Conservation (phyloP, 2,888 invertebrate genomes). For the Orchesellides sinensis region DNA sequence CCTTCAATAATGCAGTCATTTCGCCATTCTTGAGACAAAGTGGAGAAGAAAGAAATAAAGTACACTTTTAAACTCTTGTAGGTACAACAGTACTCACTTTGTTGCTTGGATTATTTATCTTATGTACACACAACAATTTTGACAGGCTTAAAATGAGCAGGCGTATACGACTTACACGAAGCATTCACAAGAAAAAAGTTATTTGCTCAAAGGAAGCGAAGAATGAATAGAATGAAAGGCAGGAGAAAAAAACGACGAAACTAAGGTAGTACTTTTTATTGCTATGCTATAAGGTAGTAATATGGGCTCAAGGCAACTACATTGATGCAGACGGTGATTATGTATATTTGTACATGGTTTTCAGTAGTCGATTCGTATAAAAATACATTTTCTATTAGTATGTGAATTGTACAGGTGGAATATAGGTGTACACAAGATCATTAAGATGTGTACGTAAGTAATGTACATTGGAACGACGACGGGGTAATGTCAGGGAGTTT, state of each 20-base stretch:
- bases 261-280: too few species aligned
- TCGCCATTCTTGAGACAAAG: neutral
- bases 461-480: too few species aligned
- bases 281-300: too few species aligned
- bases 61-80: neutral
- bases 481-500: neutral
- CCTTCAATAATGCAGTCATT: neutral
- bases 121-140: slow-evolving; percentile 14
- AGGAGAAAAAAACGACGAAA: neutral
- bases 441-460: neutral
- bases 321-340: neutral
- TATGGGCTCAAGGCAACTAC: neutral
- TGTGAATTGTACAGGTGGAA: neutral
- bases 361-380: slow-evolving; percentile 13
- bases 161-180: slow-evolving; percentile 23
- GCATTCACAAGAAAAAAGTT: slow-evolving; percentile 16
- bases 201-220: slow-evolving; percentile 51
- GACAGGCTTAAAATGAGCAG: slow-evolving; percentile 52
- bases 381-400: neutral
- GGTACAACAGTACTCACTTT: neutral
- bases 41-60: neutral
- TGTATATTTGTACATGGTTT: neutral
- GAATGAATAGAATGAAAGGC: slow-evolving; percentile 16
- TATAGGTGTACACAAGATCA: neutral
- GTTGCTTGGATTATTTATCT: slow-evolving; percentile 25